Evolutionary conservation across 1,140 invertebrate genomes (phyloP).

Genomic region (Bombus sylvicola): DNA sequence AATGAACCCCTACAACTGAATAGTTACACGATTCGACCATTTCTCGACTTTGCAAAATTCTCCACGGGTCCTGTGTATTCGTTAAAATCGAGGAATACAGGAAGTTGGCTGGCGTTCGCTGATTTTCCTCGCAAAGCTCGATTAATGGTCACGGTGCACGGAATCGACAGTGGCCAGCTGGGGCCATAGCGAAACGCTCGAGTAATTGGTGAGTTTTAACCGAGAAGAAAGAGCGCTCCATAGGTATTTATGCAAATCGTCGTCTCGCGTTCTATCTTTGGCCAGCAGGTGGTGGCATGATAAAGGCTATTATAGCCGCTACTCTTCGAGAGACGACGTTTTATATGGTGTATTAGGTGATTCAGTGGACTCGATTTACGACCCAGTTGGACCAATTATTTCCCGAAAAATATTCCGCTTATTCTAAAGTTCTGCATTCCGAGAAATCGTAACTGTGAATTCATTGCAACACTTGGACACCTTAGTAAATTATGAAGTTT

Average conservation of each 20-base stretch:
- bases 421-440: neutral
- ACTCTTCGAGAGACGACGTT: neutral
- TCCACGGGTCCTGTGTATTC: too few species aligned
- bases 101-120: too few species aligned
- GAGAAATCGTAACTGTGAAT: too few species aligned
- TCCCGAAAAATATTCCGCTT: neutral
- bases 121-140: neutral
- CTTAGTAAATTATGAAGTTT: too few species aligned
- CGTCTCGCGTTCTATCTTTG: constrained; percentile 28
- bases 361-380: neutral
- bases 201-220: constrained; percentile 37
- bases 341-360: neutral
- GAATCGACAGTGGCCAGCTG: neutral
- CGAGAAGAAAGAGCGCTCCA: neutral
- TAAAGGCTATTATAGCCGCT: constrained; percentile 18
- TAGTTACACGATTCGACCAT: constrained; percentile 1
- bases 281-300: constrained; percentile 30
- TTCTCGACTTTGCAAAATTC: neutral
- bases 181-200: neutral
- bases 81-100: neutral
- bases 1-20: neutral
- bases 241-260: constrained; percentile 51
- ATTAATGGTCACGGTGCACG: constrained; percentile 10
- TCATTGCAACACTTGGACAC: too few species aligned
- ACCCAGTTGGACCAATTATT: neutral